Percentiles rank a stretch among this genome's conserved stretches.
Evolutionary conservation across 2,888 invertebrate species (phyloP).

Genomic region (Mesorhabditis spiculigera): DNA sequence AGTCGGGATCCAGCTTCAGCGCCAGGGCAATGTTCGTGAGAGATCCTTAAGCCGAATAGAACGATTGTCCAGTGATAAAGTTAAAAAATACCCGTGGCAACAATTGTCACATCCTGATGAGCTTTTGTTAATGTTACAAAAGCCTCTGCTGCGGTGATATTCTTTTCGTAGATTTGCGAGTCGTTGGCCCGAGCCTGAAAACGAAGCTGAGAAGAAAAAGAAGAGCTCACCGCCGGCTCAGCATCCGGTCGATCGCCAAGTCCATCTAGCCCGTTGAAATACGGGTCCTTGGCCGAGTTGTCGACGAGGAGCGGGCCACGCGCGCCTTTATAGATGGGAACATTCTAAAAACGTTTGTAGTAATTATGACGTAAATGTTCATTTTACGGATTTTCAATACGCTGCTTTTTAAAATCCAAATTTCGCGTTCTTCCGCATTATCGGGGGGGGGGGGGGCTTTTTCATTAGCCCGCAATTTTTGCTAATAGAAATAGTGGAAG

Average conservation of each 20-base stretch:
- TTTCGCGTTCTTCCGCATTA: too few species aligned
- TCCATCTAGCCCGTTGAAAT: constrained; percentile 49
- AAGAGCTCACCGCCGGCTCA: constrained; percentile 28
- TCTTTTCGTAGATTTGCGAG: not conserved
- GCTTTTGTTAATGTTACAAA: not conserved
- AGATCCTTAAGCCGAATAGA: constrained; percentile 50
- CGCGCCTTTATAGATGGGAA: constrained; percentile 55
- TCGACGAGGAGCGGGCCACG: constrained; percentile 39
- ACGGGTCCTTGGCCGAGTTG: constrained; percentile 26
- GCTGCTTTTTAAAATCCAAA: too few species aligned
- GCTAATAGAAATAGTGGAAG: too few species aligned
- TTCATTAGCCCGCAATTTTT: too few species aligned
- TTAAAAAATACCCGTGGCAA: not conserved
- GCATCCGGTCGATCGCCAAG: constrained; percentile 37
- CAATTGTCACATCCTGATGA: not conserved
- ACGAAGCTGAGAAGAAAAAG: not conserved
- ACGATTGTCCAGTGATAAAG: too few species aligned
- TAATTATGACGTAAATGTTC: too few species aligned
- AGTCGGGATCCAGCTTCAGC: constrained; percentile 59
- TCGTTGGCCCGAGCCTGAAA: not conserved
- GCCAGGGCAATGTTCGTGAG: constrained; percentile 62
- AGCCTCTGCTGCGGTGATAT: not conserved
- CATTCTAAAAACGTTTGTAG: constrained; percentile 9
- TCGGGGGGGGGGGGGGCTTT: too few species aligned
- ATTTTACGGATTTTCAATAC: too few species aligned